Percentiles rank a stretch among this genome's conserved stretches.
phyloP scores from a whole-genome alignment of 2,888 invertebrate species.

The Ditula angustiorana region DNA sequence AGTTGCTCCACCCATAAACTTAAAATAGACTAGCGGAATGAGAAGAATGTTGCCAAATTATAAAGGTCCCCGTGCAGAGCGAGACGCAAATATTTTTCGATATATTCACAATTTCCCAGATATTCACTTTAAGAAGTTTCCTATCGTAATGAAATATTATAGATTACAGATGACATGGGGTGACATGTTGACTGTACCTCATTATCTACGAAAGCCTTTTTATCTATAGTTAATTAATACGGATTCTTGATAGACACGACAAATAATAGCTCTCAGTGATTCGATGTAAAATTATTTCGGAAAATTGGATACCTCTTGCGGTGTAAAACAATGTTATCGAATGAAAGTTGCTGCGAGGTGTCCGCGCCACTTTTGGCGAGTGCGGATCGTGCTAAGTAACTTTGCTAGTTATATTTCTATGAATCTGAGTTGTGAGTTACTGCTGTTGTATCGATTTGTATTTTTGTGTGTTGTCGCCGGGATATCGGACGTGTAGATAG shows the following conservation, averaged over 20 bases:
- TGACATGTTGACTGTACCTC: neutral
- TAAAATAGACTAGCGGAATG: slow-evolving; percentile 44
- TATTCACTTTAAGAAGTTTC: slow-evolving; percentile 22
- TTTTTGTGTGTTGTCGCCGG: slow-evolving; percentile 58
- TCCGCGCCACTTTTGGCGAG: neutral
- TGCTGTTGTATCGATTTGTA: slow-evolving; percentile 41
- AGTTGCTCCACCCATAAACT: slow-evolving; percentile 37
- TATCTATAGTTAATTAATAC: neutral
- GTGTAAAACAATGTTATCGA: neutral
- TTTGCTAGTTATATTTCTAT: slow-evolving; percentile 24
- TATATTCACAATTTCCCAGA: slow-evolving; percentile 45
- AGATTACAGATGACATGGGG: neutral
- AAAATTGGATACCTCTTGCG: neutral
- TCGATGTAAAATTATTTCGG: neutral
- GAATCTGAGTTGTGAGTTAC: slow-evolving; percentile 26
- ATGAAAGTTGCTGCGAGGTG: neutral
- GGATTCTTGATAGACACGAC: neutral
- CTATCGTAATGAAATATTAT: slow-evolving; percentile 24
- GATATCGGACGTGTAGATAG: slow-evolving; percentile 58
- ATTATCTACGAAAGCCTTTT: slow-evolving; percentile 4
- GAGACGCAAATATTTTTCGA: slow-evolving; percentile 60
- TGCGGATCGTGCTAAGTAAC: neutral
- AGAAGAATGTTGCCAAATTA: slow-evolving; percentile 68
- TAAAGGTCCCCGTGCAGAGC: slow-evolving; percentile 48
- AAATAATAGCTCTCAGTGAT: neutral